A percentile compares a stretch with the other conserved stretches of the same genome.
Evolutionary conservation across 1,140 invertebrate genomes (phyloP).

Genomic region (Aethina tumida): DNA sequence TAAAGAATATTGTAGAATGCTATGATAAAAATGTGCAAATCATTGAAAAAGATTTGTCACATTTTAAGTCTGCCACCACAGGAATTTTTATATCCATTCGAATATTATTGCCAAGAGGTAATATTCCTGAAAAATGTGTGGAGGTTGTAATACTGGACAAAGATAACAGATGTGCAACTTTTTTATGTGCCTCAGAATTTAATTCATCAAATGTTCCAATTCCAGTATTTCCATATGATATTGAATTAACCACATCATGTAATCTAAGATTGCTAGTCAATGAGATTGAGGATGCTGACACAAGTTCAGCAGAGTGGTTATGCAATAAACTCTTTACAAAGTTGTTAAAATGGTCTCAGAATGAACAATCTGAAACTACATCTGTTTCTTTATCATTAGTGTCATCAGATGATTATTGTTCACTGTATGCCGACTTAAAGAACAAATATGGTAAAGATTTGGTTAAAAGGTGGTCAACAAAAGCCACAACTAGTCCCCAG

Average conservation of each 20-base stretch:
- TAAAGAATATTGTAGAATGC: slow-evolving; percentile 23
- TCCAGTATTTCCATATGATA: slow-evolving; percentile 30
- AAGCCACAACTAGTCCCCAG: slow-evolving; percentile 66
- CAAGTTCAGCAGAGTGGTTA: slow-evolving; percentile 43
- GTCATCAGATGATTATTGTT: slow-evolving; percentile 56
- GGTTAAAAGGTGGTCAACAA: slow-evolving; percentile 75
- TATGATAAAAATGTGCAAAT: slow-evolving; percentile 28
- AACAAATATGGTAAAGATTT: slow-evolving; percentile 66
- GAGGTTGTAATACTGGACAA: slow-evolving; percentile 33
- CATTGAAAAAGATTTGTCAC: slow-evolving; percentile 9
- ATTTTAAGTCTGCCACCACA: slow-evolving; percentile 11
- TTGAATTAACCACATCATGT: slow-evolving; percentile 19
- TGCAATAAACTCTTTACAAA: slow-evolving; percentile 47
- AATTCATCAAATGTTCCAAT: slow-evolving; percentile 16
- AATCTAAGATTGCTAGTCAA: slow-evolving; percentile 24
- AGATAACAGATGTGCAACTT: slow-evolving; percentile 20
- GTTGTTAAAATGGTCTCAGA: slow-evolving; percentile 55
- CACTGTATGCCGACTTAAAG: slow-evolving; percentile 67
- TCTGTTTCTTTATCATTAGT: slow-evolving; percentile 58
- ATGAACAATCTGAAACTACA: slow-evolving; percentile 27
- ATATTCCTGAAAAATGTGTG: slow-evolving; percentile 21
- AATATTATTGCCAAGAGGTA: slow-evolving; percentile 25
- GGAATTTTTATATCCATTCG: slow-evolving; percentile 29
- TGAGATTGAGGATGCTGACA: slow-evolving; percentile 24
- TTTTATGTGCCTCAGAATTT: slow-evolving; percentile 22